Conservation (phyloP, 2,797 vertebrate genomes). For the Rousettus madagascariensis region DNA sequence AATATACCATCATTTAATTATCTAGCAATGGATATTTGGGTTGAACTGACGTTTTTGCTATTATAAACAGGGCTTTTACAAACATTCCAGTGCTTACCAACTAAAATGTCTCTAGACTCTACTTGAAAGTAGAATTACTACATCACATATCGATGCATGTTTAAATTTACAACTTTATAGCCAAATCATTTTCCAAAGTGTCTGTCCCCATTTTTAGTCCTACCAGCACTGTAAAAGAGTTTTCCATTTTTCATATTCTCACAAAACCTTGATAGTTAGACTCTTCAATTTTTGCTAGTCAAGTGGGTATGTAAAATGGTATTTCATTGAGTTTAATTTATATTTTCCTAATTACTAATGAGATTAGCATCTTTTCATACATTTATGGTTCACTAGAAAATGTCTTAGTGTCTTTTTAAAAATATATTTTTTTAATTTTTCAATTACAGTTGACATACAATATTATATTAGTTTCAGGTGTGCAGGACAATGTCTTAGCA, state of each 20-base stretch:
- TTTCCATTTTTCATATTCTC: not conserved
- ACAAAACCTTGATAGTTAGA: not conserved
- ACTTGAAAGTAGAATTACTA: not conserved
- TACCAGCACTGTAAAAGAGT: not conserved
- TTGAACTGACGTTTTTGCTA: not conserved
- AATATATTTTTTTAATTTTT: no score
- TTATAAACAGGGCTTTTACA: not conserved
- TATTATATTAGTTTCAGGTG: no score
- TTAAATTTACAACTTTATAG: not conserved
- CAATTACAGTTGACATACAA: no score
- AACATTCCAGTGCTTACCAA: not conserved
- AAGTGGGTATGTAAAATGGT: not conserved
- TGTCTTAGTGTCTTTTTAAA: not conserved
- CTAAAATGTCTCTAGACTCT: not conserved
- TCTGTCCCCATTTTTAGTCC: not conserved
- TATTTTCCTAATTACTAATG: not conserved
- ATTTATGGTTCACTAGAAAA: not conserved
- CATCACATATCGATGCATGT: not conserved
- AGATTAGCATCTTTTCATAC: not conserved
- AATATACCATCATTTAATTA: not conserved
- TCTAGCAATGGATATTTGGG: not conserved
- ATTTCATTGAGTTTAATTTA: not conserved
- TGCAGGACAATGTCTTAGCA: no score
- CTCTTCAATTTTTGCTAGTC: not conserved
- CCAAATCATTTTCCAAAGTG: not conserved